Evolutionary conservation across 2,888 invertebrate genomes (phyloP).

Genomic region (Eucriotettix oculatus): DNA sequence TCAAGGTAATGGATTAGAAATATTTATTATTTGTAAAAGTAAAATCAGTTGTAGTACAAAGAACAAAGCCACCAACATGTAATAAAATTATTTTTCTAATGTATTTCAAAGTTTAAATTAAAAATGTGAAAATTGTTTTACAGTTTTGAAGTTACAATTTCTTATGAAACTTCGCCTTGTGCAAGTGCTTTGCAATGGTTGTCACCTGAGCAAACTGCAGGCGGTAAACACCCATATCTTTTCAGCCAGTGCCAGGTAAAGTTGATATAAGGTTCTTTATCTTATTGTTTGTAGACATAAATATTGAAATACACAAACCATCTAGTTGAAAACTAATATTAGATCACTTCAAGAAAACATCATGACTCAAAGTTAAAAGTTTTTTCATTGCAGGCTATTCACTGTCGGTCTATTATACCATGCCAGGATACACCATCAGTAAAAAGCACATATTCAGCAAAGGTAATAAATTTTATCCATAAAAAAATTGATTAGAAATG

Average conservation of each 20-base stretch:
- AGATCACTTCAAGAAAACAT: too few species aligned
- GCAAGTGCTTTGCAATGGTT: conserved; percentile 85
- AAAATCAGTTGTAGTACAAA: too few species aligned
- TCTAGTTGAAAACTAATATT: not conserved
- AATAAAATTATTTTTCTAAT: too few species aligned
- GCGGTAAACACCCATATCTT: conserved; percentile 69
- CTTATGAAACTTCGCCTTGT: conserved; percentile 59
- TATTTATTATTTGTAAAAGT: too few species aligned
- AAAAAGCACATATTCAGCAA: conserved; percentile 69
- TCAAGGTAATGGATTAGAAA: too few species aligned
- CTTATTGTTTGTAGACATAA: too few species aligned
- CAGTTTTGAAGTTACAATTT: conserved; percentile 28
- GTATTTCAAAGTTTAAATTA: too few species aligned
- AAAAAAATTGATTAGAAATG: not conserved
- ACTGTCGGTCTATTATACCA: conserved; percentile 75
- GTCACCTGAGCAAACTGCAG: conserved; percentile 68
- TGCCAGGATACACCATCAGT: conserved; percentile 87
- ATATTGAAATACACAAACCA: too few species aligned
- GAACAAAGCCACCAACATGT: too few species aligned
- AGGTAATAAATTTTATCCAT: conserved; percentile 22
- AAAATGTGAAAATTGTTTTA: not conserved
- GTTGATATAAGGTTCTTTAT: not conserved
- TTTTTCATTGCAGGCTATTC: conserved; percentile 46
- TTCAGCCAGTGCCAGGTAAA: conserved; percentile 66
- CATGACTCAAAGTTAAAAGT: not conserved